Evolutionary conservation across 2,113 vertebrate species (phyloP), one percentile per base, ranked within the genome.

Genomic region (Nicator chloris): DNA sequence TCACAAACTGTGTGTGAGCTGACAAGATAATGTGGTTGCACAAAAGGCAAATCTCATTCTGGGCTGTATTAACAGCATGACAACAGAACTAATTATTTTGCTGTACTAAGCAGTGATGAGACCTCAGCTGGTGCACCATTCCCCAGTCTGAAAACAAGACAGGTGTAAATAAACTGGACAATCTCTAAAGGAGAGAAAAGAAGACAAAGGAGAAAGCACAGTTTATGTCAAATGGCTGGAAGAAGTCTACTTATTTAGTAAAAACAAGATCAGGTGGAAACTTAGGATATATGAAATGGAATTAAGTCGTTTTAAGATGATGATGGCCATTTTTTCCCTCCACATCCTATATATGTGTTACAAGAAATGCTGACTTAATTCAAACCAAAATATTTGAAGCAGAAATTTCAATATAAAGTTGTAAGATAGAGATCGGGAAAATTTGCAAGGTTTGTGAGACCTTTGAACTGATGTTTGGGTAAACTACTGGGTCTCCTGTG

Each of bases 31-130:
- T 61, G 61, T 1, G 3, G 61, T 57, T 93, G 66, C 82, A 92
- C n/a, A 88, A 94, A 91, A 96, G 53, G 54, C 75, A 82, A 60
- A 80, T 88, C 82, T 95, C 53, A 57, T 93, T 89, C 92, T 80
- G 79, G 50, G 26, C 13, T 91, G 27, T 53, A 53, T 85, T 82
- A 93, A 92, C 88, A 94, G 31, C 45, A 42, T 45, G 63, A 72
- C 66, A 80, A 82, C 4, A 17, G 40, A 96, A 92, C 75, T 82
- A 88, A 96, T 95, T 96, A 90, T 92, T 94, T 65, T 0, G 0
- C 44, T 85, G 47, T 83, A 84, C 84, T 84, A 78, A 95, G 51
- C 56, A n/a, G 27, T 44, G 65, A 60, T 92, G 77, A 92, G 63
- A 76, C 49, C 31, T 90, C 82, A 82, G 61, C 57, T 93, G 73